Conservation (phyloP, 2,797 vertebrate species). For the Coranthus polyacanthus region DNA sequence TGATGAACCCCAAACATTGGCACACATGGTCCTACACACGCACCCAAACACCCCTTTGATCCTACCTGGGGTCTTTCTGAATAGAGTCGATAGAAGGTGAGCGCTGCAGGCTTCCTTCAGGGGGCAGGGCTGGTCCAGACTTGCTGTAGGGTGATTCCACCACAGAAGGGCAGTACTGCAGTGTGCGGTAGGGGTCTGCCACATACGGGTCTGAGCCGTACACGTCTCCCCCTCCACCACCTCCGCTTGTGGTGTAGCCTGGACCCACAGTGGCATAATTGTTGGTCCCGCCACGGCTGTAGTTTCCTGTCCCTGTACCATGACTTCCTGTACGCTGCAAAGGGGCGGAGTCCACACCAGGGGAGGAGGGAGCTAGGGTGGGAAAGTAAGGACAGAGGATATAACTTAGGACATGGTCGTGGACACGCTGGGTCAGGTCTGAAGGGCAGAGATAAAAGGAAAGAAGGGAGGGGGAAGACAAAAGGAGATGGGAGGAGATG, state of each 20-base stretch:
- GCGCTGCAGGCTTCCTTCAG: slow-evolving; percentile 95
- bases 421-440: slow-evolving; percentile 94
- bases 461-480: background rate
- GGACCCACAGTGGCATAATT: slow-evolving; percentile 91
- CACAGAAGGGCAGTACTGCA: slow-evolving; percentile 98
- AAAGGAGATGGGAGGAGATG: background rate
- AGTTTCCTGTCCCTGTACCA: slow-evolving; percentile 89
- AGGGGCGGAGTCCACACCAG: slow-evolving; percentile 99
- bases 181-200: slow-evolving; percentile 95
- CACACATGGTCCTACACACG: slow-evolving; percentile 11
- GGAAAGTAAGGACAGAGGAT: slow-evolving; percentile 99
- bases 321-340: slow-evolving; percentile 99
- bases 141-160: slow-evolving; percentile 99
- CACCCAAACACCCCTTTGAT: slow-evolving; percentile 23
- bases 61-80: slow-evolving; percentile 99
- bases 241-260: slow-evolving; percentile 78
- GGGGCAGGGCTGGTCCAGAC: slow-evolving; percentile 96
- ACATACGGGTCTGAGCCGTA: slow-evolving; percentile 81
- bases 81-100: slow-evolving; percentile 99
- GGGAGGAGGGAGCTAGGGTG: slow-evolving; percentile 98
- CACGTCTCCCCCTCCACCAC: slow-evolving; percentile 69
- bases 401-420: slow-evolving; percentile 97
- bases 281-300: slow-evolving; percentile 91
- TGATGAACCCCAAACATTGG: slow-evolving; percentile 6
- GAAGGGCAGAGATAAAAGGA: slow-evolving; percentile 75